Evolutionary conservation across 2,888 invertebrate genomes (phyloP).

Genomic region (Panzeria rudis): DNA sequence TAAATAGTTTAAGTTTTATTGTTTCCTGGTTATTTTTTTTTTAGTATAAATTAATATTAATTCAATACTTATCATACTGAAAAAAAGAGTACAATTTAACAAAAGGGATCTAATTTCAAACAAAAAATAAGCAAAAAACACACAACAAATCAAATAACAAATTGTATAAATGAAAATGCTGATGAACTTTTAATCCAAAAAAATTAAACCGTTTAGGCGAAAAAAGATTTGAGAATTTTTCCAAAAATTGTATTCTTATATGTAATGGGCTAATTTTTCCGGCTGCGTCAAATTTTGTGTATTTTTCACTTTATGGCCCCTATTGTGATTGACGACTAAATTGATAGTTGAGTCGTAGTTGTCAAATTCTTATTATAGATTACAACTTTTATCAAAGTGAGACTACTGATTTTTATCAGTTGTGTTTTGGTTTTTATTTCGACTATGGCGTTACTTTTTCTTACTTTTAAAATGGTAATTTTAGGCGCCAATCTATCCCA

Average conservation of each 20-base stretch:
- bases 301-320: not conserved
- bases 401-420: too few species aligned
- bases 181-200: conserved; percentile 15
- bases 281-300: not conserved
- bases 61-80: conserved; percentile 12
- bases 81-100: conserved; percentile 23
- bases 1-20: conserved; percentile 27
- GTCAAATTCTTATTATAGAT: too few species aligned
- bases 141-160: not conserved
- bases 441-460: too few species aligned
- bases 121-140: conserved; percentile 4
- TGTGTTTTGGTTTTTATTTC: too few species aligned
- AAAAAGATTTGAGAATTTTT: conserved; percentile 36
- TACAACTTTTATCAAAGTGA: too few species aligned
- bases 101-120: conserved; percentile 59
- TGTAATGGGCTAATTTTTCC: not conserved
- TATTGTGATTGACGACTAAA: too few species aligned
- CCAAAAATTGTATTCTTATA: too few species aligned
- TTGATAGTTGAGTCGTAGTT: too few species aligned
- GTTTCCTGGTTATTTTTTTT: not conserved
- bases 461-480: too few species aligned
- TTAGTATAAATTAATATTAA: conserved; percentile 47
- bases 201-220: not conserved
- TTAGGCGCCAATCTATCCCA: too few species aligned
- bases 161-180: conserved; percentile 25